phyloP scores from a whole-genome alignment of 2,113 vertebrate genomes.

The Epinephelus fuscoguttatus region DNA sequence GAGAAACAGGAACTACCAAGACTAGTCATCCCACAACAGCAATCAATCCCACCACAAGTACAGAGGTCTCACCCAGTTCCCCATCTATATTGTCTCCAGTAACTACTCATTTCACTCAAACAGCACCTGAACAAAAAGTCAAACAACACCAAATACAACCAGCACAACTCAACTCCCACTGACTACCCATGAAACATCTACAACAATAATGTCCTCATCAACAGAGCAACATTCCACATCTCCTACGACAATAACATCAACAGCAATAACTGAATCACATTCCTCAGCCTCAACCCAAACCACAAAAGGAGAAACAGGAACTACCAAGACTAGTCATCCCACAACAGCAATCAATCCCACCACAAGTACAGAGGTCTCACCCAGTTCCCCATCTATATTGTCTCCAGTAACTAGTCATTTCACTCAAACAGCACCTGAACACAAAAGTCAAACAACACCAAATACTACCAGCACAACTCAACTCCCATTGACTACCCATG shows the following conservation, averaged over 20 bases:
- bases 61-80: not conserved
- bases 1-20: too few species aligned
- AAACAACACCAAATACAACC: not conserved
- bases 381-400: not conserved
- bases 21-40: not conserved
- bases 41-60: not conserved
- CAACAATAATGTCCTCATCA: too few species aligned
- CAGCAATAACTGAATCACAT: not conserved
- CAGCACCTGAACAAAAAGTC: not conserved
- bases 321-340: not conserved
- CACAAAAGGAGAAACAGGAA: not conserved
- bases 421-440: not conserved
- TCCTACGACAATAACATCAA: too few species aligned
- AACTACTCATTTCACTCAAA: not conserved
- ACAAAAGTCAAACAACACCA: not conserved
- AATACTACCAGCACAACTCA: not conserved
- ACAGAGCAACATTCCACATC: too few species aligned
- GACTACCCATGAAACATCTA: not conserved
- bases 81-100: not conserved
- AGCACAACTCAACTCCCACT: not conserved
- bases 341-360: not conserved
- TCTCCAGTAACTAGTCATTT: not conserved
- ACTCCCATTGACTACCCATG: accelerated
- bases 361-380: not conserved
- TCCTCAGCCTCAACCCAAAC: accelerated